These are phyloP conservation scores for Trinorchestia longiramus DNA, from an alignment of 1,140 invertebrate genomes.

Conservation along the genomic window DNA sequence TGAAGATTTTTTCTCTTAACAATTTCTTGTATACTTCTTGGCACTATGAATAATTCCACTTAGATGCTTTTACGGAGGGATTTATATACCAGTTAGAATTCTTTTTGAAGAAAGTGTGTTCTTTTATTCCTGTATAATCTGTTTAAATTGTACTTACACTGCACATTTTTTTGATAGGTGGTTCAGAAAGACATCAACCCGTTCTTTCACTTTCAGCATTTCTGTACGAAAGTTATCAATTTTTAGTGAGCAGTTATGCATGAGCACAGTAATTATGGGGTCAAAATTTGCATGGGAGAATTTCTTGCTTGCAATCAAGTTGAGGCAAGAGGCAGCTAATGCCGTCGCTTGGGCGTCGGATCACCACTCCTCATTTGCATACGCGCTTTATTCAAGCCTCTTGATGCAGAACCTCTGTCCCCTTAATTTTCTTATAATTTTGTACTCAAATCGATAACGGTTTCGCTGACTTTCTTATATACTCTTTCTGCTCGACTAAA, in stretches of 20 bases:
- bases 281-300: neutral
- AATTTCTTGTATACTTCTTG: neutral
- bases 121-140: neutral
- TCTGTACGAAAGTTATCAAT: neutral
- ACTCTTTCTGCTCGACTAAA: neutral
- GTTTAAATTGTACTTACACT: neutral
- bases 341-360: neutral
- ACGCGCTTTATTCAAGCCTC: neutral
- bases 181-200: neutral
- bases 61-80: neutral
- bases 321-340: neutral
- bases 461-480: neutral
- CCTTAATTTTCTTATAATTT: neutral
- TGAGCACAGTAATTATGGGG: neutral
- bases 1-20: neutral
- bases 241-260: neutral
- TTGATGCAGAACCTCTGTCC: neutral
- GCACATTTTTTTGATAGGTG: neutral
- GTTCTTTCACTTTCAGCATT: neutral
- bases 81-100: neutral
- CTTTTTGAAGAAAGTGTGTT: neutral
- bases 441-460: neutral
- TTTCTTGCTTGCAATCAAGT: neutral
- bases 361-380: slow-evolving; percentile 2
- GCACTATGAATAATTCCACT: neutral